Evolutionary conservation across 2,888 invertebrate species (phyloP).

Genomic region (Acleris emargana): DNA sequence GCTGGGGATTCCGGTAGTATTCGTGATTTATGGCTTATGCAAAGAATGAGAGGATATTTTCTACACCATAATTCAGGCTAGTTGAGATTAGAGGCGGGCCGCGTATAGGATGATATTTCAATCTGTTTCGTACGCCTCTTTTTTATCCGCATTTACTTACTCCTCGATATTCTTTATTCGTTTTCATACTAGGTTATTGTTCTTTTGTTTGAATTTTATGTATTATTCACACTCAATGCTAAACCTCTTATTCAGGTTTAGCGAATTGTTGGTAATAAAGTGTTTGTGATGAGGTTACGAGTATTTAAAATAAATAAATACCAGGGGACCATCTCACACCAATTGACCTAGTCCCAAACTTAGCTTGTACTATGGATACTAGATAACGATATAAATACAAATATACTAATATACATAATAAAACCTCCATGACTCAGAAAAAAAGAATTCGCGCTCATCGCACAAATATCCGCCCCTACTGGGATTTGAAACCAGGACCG

Average conservation of each 20-base stretch:
- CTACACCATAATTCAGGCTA: slow-evolving; percentile 78
- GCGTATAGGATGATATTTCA: slow-evolving; percentile 69
- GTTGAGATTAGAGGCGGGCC: slow-evolving; percentile 74
- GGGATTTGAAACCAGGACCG: no score
- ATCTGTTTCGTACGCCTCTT: slow-evolving; percentile 57
- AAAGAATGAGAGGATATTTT: slow-evolving; percentile 80
- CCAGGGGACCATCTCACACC: no score
- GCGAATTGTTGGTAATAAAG: slow-evolving; percentile 4
- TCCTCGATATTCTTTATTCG: slow-evolving; percentile 20
- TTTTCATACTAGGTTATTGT: slow-evolving; percentile 15
- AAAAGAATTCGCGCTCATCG: no score
- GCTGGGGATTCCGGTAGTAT: slow-evolving; percentile 69
- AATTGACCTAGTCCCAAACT: no score
- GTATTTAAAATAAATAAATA: slow-evolving; percentile 26
- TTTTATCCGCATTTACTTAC: slow-evolving; percentile 43
- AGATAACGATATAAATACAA: no score
- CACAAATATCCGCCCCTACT: no score
- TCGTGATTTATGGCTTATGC: slow-evolving; percentile 79
- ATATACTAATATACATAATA: no score
- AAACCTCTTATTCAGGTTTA: background rate
- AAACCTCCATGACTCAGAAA: no score
- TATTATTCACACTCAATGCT: background rate
- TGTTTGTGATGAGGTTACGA: background rate
- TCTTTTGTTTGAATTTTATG: slow-evolving; percentile 22
- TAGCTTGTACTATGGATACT: no score